Percentiles rank a stretch among this genome's conserved stretches.
Conservation (phyloP, 92 coral and sea anemone genomes). For the Desmophyllum pertusum region DNA sequence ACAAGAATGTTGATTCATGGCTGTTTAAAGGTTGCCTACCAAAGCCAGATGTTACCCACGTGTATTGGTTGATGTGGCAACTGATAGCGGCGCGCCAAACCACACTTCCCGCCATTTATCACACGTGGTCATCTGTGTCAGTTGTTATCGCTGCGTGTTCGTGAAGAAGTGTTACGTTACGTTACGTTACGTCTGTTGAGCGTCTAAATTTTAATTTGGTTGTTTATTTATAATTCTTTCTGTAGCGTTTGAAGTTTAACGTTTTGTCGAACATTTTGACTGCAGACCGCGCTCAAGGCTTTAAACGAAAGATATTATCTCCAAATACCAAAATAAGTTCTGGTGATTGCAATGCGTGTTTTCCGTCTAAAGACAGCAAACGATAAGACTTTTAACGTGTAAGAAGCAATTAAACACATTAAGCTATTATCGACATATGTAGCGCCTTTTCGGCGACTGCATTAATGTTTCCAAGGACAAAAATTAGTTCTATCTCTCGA, state of each 20-base stretch:
- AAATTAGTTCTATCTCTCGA: not conserved
- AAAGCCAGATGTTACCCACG: slow-evolving; percentile 30
- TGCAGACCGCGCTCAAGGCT: not conserved
- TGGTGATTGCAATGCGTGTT: not conserved
- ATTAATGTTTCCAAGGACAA: not conserved
- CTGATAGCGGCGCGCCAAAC: not conserved
- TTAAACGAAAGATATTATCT: not conserved
- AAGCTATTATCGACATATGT: not conserved
- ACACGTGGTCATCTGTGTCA: not conserved
- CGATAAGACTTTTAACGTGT: not conserved
- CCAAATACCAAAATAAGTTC: not conserved
- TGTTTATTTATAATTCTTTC: not conserved
- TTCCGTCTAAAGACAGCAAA: not conserved
- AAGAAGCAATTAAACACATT: not conserved
- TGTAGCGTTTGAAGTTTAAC: not conserved
- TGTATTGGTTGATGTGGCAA: not conserved
- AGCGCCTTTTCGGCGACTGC: not conserved
- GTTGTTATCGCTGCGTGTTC: not conserved
- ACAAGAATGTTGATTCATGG: not conserved
- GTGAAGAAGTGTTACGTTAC: not conserved
- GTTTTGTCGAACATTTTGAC: not conserved
- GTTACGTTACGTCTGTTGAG: not conserved
- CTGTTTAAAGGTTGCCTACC: not conserved
- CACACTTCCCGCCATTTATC: not conserved
- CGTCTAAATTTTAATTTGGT: not conserved